phyloP scores from a whole-genome alignment of 2,113 vertebrate genomes.

The Prunella himalayana region DNA sequence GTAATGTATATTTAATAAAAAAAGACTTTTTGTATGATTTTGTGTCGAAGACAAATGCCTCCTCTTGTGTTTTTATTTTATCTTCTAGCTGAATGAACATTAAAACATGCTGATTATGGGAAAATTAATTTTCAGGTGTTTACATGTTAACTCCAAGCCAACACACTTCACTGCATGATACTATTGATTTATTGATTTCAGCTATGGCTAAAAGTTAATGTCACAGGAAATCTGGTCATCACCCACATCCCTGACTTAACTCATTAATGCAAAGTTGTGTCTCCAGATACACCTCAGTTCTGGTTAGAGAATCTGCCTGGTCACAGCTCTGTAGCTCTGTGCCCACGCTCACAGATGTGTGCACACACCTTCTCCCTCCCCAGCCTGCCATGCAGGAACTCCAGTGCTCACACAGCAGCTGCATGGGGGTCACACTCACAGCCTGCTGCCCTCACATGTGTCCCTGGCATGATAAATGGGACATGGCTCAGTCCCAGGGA shows the following conservation, averaged over 20 bases:
- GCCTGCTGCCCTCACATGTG: background rate
- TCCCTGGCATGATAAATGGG: background rate
- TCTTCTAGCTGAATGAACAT: background rate
- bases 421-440: background rate
- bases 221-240: background rate
- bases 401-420: rapidly evolving
- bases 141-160: background rate
- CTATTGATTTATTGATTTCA: conserved; percentile 36
- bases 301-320: background rate
- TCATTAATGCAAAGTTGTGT: background rate
- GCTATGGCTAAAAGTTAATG: conserved; percentile 3
- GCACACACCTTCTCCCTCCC: rapidly evolving
- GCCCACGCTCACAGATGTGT: rapidly evolving
- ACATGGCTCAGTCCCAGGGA: background rate
- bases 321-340: background rate
- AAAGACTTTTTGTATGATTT: conserved; percentile 83
- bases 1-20: conserved; percentile 95
- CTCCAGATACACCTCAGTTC: background rate
- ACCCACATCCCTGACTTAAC: background rate
- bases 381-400: background rate
- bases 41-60: conserved; percentile 72
- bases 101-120: background rate
- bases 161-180: background rate
- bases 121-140: background rate
- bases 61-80: conserved; percentile 62